Evolutionary conservation across 2,113 vertebrate species (phyloP), one percentile per base, ranked within the genome.

Genomic region (Lathamus discolor): DNA sequence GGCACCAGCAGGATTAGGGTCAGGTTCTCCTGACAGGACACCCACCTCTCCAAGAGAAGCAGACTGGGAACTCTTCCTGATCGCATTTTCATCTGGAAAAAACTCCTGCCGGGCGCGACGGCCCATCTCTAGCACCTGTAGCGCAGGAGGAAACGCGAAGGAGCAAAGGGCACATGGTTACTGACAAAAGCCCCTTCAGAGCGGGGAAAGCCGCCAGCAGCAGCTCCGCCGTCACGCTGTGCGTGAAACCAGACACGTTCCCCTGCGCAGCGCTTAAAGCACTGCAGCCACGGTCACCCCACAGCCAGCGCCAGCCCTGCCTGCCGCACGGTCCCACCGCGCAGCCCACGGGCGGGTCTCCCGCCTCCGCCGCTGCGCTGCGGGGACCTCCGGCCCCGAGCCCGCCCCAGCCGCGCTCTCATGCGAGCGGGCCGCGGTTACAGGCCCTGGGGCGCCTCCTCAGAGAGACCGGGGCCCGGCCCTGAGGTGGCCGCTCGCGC

Each of bases 81-180:
- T 69, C 39, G 96, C 86, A 28, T 95, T 96, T 86, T 99, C 98
- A 25, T 98, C 97, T 70, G 96, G 95, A 2, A 96, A n/a, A 15
- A 98, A 94, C 78, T 99, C 98, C 54, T 97, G 98, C 6, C 98
- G 88, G 92, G 99, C 98, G 91, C 99, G 98, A 57, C 99, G 98
- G 64, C 99, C 99, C 95, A 98, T 98, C 95, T 98, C 99, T 80
- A 98, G 93, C 24, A 98, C 97, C 99, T 99, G 92, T 4, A 90
- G 61, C 0, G 3, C 27, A 39, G 27, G 33, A 35, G 31, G 10
- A 41, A 43, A 78, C 2, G 13, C 2, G 1, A 61, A 67, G 62
- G 31, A 49, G 62, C 57, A 23, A 22, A 69, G n/a, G 61, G 44
- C 33, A n/a, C 19, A 9, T 0, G 2, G 70, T 92, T 81, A 95